phyloP scores from a whole-genome alignment of 2,113 vertebrate genomes.

The Campylorhamphus procurvoides region DNA sequence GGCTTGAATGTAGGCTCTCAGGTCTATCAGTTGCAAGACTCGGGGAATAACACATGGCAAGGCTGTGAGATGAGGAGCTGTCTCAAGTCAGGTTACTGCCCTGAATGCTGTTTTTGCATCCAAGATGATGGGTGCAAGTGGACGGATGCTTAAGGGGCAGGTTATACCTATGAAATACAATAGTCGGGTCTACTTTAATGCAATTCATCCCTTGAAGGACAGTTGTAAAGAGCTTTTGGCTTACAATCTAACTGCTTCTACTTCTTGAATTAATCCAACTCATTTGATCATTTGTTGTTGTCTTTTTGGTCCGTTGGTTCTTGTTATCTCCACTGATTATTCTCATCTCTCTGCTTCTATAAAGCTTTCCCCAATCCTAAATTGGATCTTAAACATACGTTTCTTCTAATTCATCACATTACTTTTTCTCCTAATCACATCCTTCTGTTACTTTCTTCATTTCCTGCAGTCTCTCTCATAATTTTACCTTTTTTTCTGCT shows the following conservation, averaged over 20 bases:
- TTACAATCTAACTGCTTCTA: background rate
- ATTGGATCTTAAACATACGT: background rate
- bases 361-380: background rate
- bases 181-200: background rate
- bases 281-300: background rate
- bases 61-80: background rate
- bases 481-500: background rate
- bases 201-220: background rate
- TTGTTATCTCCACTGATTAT: background rate
- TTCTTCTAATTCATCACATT: background rate
- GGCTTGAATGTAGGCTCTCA: background rate
- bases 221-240: background rate
- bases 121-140: background rate
- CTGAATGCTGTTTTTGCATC: background rate
- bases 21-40: rapidly evolving
- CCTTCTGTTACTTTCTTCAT: background rate
- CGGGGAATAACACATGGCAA: rapidly evolving
- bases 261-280: background rate
- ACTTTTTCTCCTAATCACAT: background rate
- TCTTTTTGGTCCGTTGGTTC: background rate
- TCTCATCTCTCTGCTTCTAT: background rate
- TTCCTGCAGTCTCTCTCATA: background rate
- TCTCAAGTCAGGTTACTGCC: background rate
- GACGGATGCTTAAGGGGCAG: background rate
- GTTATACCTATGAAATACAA: background rate